phyloP scores from a whole-genome alignment of 2,797 vertebrate genomes.

The Onychomys arenicola region DNA sequence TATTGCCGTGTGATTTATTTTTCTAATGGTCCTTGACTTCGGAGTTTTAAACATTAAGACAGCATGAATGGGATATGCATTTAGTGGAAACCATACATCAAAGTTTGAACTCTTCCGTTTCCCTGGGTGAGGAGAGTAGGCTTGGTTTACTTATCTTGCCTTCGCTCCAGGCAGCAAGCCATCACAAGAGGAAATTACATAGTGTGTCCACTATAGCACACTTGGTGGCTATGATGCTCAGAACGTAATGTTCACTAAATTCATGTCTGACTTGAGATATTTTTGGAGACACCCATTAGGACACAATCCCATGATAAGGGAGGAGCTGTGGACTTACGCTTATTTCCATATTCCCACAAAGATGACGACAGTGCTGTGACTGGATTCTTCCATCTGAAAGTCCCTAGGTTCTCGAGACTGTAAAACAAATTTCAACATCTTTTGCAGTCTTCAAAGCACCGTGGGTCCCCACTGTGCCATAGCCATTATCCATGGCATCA shows the following conservation, averaged over 20 bases:
- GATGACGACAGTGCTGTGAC: neutral
- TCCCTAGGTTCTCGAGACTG: neutral
- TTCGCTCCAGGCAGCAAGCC: neutral
- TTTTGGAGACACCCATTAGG: neutral
- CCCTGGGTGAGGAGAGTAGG: neutral
- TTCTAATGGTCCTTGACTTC: neutral
- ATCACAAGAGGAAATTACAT: neutral
- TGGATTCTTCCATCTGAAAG: neutral
- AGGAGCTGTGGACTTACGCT: neutral
- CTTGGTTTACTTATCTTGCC: neutral
- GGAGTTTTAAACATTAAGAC: neutral
- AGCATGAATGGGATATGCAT: neutral
- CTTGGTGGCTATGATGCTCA: neutral
- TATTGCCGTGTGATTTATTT: constrained; percentile 40
- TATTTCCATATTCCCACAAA: neutral
- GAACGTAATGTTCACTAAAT: neutral
- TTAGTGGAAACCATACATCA: neutral
- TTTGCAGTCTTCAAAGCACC: neutral
- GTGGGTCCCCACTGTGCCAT: neutral
- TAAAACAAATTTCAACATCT: constrained; percentile 2
- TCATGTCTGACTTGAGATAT: neutral
- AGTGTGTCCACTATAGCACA: neutral
- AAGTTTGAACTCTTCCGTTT: neutral
- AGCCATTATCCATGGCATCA: neutral
- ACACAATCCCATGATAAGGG: neutral